phyloP scores from a whole-genome alignment of 2,888 invertebrate species.

The Napeogenes inachia region DNA sequence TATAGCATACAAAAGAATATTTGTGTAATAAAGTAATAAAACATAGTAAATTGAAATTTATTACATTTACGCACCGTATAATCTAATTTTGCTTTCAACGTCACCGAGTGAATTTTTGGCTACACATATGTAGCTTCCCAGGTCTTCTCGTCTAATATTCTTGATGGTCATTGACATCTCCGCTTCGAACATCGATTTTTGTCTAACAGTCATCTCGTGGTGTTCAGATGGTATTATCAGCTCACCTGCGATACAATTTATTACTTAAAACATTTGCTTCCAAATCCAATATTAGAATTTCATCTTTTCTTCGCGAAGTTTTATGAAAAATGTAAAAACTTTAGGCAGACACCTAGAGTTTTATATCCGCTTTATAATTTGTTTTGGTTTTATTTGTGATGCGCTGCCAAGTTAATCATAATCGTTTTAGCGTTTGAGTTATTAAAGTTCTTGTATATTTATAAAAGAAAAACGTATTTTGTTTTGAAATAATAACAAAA shows the following conservation, averaged over 20 bases:
- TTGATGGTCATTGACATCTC: conserved; percentile 90
- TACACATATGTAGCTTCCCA: conserved; percentile 90
- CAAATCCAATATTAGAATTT: conserved; percentile 76
- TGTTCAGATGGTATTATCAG: conserved; percentile 91
- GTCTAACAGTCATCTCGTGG: conserved; percentile 85
- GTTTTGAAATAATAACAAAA: not conserved
- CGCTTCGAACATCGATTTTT: conserved; percentile 88
- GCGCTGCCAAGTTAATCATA: conserved; percentile 56
- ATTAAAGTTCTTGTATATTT: not conserved
- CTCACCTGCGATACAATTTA: conserved; percentile 79
- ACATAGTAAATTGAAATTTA: not conserved
- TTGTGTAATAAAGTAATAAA: not conserved
- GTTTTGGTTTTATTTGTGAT: conserved; percentile 68
- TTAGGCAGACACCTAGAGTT: conserved; percentile 71
- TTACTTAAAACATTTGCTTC: conserved; percentile 66
- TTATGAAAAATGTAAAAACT: conserved; percentile 77
- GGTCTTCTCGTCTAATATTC: conserved; percentile 85
- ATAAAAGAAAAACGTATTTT: not conserved
- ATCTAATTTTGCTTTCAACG: conserved; percentile 91
- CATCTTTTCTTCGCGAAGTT: conserved; percentile 66
- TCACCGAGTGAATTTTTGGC: conserved; percentile 93
- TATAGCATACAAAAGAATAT: not conserved
- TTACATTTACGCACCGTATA: conserved; percentile 83
- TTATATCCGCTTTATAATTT: conserved; percentile 74
- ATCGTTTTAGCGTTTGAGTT: conserved; percentile 37